Conservation (phyloP, 2,888 invertebrate genomes). For the Rhagium mordax region DNA sequence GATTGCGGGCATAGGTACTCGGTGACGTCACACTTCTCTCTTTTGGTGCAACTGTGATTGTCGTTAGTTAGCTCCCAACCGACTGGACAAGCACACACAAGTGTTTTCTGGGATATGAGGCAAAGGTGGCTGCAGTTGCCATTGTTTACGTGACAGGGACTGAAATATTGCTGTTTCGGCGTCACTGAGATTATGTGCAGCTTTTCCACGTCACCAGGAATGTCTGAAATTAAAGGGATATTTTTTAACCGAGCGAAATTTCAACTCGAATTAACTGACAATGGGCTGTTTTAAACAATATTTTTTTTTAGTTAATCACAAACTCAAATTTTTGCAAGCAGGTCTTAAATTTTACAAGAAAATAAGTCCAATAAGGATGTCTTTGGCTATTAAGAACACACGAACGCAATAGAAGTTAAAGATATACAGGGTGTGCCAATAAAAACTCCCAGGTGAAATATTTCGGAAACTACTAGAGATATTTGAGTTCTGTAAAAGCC, state of each 20-base stretch:
- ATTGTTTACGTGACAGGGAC: slow-evolving; percentile 75
- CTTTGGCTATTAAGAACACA: no score
- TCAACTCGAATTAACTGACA: not conserved
- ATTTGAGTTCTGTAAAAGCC: no score
- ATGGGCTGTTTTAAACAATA: not conserved
- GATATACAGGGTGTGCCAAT: no score
- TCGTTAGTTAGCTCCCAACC: slow-evolving; percentile 74
- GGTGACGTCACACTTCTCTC: slow-evolving; percentile 69
- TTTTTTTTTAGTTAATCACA: no score
- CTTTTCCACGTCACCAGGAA: slow-evolving; percentile 61
- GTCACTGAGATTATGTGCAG: slow-evolving; percentile 72
- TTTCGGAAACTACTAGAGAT: no score
- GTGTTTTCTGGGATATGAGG: slow-evolving; percentile 69
- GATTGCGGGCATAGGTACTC: slow-evolving; percentile 70
- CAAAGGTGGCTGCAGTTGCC: slow-evolving; percentile 85
- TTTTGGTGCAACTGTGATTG: slow-evolving; percentile 74
- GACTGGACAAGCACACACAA: slow-evolving; percentile 77
- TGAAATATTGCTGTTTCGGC: slow-evolving; percentile 65
- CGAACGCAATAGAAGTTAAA: no score
- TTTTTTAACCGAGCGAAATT: not conserved
- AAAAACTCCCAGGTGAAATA: no score
- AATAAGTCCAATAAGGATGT: no score
- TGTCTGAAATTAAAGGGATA: slow-evolving; percentile 52
- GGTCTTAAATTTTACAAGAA: no score
- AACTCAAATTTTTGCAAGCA: no score